Evolutionary conservation across 2,113 vertebrate genomes (phyloP).

Genomic region (Ciconia maguari): DNA sequence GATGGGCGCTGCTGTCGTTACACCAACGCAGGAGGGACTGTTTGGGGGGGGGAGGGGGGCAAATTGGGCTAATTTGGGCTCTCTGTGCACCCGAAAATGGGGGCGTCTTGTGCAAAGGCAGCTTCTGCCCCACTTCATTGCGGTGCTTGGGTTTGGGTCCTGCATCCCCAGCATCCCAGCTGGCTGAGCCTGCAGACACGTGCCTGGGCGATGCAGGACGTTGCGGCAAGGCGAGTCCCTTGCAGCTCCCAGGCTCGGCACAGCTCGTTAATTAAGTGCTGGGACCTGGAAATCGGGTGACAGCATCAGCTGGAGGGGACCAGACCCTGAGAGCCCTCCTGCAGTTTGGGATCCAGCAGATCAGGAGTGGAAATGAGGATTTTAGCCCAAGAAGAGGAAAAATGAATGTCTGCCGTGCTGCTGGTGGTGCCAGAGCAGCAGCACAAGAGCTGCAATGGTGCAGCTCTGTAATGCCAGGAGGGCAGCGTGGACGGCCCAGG

Average conservation of each 20-base stretch:
- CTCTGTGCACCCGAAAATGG: not conserved
- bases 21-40: not conserved
- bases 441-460: not conserved
- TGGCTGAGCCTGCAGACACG: not conserved
- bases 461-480: not conserved
- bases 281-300: not conserved
- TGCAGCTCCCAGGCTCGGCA: too few relatives aligned
- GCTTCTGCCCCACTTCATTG: not conserved
- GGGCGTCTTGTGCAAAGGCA: not conserved
- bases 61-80: not conserved
- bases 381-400: not conserved
- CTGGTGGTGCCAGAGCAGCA: not conserved
- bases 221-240: not conserved
- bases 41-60: too few relatives aligned
- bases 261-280: not conserved
- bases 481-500: not conserved
- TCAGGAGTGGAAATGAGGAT: not conserved
- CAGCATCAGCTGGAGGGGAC: not conserved
- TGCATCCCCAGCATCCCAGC: not conserved
- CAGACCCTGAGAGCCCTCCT: not conserved
- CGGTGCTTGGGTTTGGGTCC: not conserved
- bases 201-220: not conserved
- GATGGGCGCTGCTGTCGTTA: accelerated
- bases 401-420: accelerated
- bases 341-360: not conserved